Percentiles rank a stretch among this genome's conserved stretches.
Conservation (phyloP, 2,888 invertebrate genomes). For the Allygus modestus region DNA sequence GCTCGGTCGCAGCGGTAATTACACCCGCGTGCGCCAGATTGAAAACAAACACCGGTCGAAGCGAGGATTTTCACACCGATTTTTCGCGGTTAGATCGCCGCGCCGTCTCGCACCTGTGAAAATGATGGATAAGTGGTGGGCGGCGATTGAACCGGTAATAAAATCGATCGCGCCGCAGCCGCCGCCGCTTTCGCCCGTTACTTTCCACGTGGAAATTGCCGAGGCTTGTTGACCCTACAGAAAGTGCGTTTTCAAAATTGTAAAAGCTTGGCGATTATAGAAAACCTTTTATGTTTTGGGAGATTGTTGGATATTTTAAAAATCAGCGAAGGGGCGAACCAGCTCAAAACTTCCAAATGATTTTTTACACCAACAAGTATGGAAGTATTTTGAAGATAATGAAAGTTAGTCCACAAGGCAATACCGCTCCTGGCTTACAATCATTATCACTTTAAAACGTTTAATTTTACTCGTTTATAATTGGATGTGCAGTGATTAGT, state of each 20-base stretch:
- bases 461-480: no score
- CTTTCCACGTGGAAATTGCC: constrained; percentile 30
- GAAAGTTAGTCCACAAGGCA: no score
- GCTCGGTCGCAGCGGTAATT: not conserved
- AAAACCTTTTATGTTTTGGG: no score
- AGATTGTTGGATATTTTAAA: no score
- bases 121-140: constrained; percentile 55
- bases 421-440: no score
- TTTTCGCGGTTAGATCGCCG: constrained; percentile 35
- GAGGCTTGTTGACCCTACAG: constrained; percentile 9
- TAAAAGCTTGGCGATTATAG: constrained; percentile 14
- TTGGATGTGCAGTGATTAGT: no score
- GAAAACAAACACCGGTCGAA: constrained; percentile 51
- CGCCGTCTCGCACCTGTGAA: constrained; percentile 32
- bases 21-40: constrained; percentile 26
- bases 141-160: constrained; percentile 24
- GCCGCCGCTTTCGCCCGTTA: constrained; percentile 30
- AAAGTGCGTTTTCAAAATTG: constrained; percentile 9
- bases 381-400: no score
- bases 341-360: no score
- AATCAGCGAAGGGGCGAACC: no score
- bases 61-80: constrained; percentile 57
- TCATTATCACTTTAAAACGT: no score
- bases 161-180: constrained; percentile 4
- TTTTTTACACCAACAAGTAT: no score